These are phyloP conservation scores for Schizopygopsis pylzovi DNA, from an alignment of 2,797 vertebrate genomes.

Conservation along the genomic window DNA sequence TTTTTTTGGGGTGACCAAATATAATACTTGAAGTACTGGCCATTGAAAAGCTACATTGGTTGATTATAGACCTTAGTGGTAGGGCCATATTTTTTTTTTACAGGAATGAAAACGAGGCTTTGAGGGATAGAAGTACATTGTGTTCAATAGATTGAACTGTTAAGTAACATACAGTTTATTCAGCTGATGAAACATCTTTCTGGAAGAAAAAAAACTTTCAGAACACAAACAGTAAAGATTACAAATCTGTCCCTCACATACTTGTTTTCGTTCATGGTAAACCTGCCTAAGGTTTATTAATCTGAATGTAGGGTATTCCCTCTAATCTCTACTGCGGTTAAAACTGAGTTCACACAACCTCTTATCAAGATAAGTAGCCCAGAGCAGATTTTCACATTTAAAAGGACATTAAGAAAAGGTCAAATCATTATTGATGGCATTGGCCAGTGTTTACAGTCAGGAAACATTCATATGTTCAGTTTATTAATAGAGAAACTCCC, in stretches of 20 bases:
- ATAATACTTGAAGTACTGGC: background rate
- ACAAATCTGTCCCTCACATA: background rate
- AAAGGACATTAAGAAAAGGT: background rate
- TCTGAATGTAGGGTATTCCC: background rate
- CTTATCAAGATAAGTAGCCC: background rate
- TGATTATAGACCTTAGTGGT: background rate
- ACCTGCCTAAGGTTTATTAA: background rate
- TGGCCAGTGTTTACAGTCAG: background rate
- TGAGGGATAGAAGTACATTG: background rate
- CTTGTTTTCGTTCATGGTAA: background rate
- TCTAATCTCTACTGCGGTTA: background rate
- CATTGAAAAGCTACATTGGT: background rate
- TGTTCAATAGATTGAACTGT: background rate
- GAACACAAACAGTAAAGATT: background rate
- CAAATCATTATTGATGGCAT: background rate
- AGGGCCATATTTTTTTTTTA: background rate
- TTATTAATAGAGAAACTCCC: background rate
- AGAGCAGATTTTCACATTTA: background rate
- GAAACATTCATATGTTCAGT: slow-evolving; percentile 6
- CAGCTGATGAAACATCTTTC: background rate
- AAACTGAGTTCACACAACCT: background rate
- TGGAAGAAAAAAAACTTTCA: too few species aligned
- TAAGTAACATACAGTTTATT: background rate
- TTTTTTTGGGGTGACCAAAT: background rate
- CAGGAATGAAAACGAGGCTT: background rate